Conservation (phyloP, 2,113 vertebrate species). For the Brachyistius frenatus region DNA sequence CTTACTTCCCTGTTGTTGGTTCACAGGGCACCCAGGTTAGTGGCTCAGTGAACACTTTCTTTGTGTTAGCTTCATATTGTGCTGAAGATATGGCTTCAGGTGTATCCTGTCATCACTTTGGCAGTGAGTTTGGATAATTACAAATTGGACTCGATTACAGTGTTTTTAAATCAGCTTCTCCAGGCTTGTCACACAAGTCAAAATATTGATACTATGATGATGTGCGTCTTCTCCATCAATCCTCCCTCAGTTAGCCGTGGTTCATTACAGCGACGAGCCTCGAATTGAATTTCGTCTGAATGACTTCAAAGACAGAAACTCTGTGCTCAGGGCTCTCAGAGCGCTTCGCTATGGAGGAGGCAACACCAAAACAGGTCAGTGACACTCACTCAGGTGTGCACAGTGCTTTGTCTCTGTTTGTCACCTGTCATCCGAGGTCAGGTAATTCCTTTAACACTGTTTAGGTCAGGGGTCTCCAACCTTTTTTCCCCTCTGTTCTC, state of each 20-base stretch:
- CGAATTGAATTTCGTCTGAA: slow-evolving; percentile 87
- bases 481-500: no score
- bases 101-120: not conserved
- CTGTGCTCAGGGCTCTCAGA: slow-evolving; percentile 83
- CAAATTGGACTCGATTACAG: not conserved
- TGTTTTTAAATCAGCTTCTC: slow-evolving; percentile 1
- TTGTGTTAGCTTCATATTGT: not conserved
- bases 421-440: not conserved
- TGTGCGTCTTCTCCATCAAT: slow-evolving; percentile 18
- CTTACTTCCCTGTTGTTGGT: slow-evolving; percentile 90
- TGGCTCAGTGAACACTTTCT: not conserved
- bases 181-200: not conserved
- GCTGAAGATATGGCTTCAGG: not conserved
- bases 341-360: slow-evolving; percentile 87
- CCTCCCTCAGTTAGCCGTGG: slow-evolving; percentile 88
- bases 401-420: not conserved
- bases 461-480: not conserved
- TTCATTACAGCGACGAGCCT: slow-evolving; percentile 90
- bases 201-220: slow-evolving; percentile 3
- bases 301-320: slow-evolving; percentile 86
- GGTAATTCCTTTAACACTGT: not conserved
- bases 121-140: not conserved
- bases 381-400: slow-evolving; percentile 2
- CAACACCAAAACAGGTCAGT: slow-evolving; percentile 90
- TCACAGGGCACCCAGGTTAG: slow-evolving; percentile 87